A percentile compares a stretch with the other conserved stretches of the same genome.
Evolutionary conservation across 2,113 vertebrate genomes (phyloP).

Genomic region (Oryzias woworae): DNA sequence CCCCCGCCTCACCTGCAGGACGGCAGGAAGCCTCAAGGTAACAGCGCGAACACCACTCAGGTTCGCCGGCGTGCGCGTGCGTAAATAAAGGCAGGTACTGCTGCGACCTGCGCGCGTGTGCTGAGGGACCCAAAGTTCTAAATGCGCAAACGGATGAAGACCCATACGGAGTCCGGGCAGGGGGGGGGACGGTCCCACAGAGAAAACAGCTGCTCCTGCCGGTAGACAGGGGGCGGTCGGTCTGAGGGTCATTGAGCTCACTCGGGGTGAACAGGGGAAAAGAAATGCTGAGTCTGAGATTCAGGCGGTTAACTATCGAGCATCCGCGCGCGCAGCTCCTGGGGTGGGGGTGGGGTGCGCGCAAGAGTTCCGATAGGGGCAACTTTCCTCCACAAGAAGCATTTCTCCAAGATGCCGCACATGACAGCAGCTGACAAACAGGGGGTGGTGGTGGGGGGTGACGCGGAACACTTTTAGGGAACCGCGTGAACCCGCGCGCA

Average conservation of each 20-base stretch:
- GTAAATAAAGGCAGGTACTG: too few relatives aligned
- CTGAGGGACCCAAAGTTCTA: slow-evolving; percentile 20
- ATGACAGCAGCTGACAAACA: slow-evolving; percentile 40
- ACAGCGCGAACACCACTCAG: slow-evolving; percentile 16
- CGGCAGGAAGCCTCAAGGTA: slow-evolving; percentile 78
- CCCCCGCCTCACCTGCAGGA: slow-evolving; percentile 79
- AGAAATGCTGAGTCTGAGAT: slow-evolving; percentile 74
- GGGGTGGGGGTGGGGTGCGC: slow-evolving; percentile 55
- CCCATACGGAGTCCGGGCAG: background rate
- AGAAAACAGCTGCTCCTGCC: slow-evolving; percentile 49
- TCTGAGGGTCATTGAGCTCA: slow-evolving; percentile 68
- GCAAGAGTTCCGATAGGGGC: slow-evolving; percentile 68
- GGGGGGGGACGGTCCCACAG: slow-evolving; percentile 30
- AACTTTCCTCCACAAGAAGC: slow-evolving; percentile 48
- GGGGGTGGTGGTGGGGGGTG: background rate
- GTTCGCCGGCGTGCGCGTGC: too few relatives aligned
- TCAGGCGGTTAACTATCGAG: slow-evolving; percentile 69
- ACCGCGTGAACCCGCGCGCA: background rate
- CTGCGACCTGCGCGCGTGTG: too few relatives aligned
- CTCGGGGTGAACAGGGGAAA: slow-evolving; percentile 62
- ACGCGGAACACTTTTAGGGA: background rate
- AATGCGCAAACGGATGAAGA: slow-evolving; percentile 9
- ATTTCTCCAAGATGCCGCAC: slow-evolving; percentile 52
- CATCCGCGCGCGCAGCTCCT: slow-evolving; percentile 72
- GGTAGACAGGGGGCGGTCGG: slow-evolving; percentile 77